Conservation (phyloP, 2,888 invertebrate genomes). For the Amaurobius ferox region DNA sequence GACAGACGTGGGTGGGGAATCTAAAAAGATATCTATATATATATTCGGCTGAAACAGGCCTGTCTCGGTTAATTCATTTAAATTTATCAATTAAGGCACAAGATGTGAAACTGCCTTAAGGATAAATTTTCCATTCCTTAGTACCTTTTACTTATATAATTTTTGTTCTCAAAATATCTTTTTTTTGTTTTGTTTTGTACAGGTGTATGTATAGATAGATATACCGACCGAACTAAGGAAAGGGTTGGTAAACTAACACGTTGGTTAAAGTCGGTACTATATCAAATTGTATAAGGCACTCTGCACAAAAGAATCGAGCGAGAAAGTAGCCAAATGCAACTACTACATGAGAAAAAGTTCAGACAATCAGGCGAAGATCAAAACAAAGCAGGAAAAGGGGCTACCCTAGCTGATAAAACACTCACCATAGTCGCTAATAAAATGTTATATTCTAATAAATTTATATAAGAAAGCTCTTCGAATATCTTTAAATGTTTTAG, state of each 20-base stretch:
- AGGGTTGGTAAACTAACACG: background rate
- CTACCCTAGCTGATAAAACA: background rate
- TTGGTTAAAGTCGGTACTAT: background rate
- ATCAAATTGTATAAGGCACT: background rate
- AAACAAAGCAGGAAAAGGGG: background rate
- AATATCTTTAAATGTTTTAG: no score
- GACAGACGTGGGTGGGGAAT: background rate
- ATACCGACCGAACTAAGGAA: background rate
- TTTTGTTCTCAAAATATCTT: background rate
- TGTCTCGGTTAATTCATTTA: background rate
- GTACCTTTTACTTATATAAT: background rate
- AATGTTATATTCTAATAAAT: background rate
- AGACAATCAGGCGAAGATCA: no score
- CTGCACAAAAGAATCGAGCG: no score
- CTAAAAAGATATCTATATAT: background rate
- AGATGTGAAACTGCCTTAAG: slow-evolving; percentile 14
- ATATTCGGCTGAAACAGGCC: background rate
- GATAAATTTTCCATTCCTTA: background rate
- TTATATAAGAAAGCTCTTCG: background rate
- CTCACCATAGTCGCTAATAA: background rate
- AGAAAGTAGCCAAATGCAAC: no score
- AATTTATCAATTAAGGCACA: slow-evolving; percentile 6
- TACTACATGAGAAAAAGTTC: no score
- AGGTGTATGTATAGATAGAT: background rate
- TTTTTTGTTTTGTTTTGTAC: background rate